phyloP scores from a whole-genome alignment of 2,113 vertebrate species.

The Emydura subglobosa region DNA sequence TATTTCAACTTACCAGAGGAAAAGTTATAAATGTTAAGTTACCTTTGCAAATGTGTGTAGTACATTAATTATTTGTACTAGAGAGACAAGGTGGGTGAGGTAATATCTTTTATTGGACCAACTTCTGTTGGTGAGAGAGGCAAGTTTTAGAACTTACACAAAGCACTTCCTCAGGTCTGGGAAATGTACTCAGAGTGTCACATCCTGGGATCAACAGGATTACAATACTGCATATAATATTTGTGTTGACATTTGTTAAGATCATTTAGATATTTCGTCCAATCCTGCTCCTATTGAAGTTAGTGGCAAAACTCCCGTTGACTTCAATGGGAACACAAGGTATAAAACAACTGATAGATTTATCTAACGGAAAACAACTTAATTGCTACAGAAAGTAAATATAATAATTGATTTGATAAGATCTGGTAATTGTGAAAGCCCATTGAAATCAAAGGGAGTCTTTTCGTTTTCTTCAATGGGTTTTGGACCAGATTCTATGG shows the following conservation, averaged over 20 bases:
- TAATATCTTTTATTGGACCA: background rate
- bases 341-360: background rate
- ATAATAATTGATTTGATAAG: background rate
- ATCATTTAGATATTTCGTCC: background rate
- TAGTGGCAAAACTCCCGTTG: background rate
- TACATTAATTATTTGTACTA: background rate
- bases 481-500: background rate
- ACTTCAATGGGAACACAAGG: background rate
- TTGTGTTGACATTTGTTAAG: background rate
- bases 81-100: background rate
- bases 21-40: background rate
- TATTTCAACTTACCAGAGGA: background rate
- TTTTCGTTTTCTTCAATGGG: background rate
- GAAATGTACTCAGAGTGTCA: background rate
- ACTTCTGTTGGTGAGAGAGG: background rate
- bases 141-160: background rate
- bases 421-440: background rate
- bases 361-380: constrained; percentile 1
- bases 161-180: background rate
- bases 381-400: background rate
- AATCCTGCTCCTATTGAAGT: background rate
- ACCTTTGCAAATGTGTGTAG: background rate
- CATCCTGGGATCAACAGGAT: background rate
- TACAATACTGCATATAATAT: background rate
- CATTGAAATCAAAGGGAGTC: background rate